phyloP scores from a whole-genome alignment of 2,888 invertebrate species.

The Eulithis prunata region DNA sequence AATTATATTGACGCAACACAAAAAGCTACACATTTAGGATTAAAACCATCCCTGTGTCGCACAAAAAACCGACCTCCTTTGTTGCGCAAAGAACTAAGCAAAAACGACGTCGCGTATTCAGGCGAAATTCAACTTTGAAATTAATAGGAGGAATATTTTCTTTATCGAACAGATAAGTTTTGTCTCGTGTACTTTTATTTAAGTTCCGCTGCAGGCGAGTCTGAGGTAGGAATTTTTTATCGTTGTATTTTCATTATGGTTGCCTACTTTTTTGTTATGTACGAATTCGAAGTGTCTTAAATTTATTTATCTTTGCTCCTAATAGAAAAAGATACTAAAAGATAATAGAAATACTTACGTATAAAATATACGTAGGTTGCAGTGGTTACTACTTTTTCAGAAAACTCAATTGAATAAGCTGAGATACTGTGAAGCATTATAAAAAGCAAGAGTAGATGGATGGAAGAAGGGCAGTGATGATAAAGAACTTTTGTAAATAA shows the following conservation, averaged over 20 bases:
- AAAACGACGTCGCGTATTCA: slow-evolving; percentile 19
- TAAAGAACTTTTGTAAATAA: background rate
- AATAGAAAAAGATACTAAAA: too few species aligned
- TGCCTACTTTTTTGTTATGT: background rate
- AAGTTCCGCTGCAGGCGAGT: background rate
- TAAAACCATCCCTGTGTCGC: slow-evolving; percentile 15
- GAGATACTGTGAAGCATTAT: too few species aligned
- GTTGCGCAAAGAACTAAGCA: slow-evolving; percentile 22
- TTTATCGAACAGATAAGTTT: slow-evolving; percentile 22
- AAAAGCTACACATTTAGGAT: slow-evolving; percentile 13
- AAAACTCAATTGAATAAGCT: too few species aligned
- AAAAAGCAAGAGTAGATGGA: too few species aligned
- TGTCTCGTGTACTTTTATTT: slow-evolving; percentile 6
- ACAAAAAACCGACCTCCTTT: slow-evolving; percentile 21
- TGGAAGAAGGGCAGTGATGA: too few species aligned
- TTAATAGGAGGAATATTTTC: slow-evolving; percentile 17
- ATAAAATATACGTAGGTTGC: too few species aligned
- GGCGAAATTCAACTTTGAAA: slow-evolving; percentile 21
- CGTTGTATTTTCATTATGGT: background rate
- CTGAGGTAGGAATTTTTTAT: background rate
- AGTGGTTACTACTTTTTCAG: too few species aligned
- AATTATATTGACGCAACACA: slow-evolving; percentile 23
- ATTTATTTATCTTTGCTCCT: too few species aligned
- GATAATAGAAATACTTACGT: too few species aligned
- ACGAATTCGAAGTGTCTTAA: too few species aligned